phyloP scores from a whole-genome alignment of 2,113 vertebrate genomes.

The Pelecanoides urinatrix region DNA sequence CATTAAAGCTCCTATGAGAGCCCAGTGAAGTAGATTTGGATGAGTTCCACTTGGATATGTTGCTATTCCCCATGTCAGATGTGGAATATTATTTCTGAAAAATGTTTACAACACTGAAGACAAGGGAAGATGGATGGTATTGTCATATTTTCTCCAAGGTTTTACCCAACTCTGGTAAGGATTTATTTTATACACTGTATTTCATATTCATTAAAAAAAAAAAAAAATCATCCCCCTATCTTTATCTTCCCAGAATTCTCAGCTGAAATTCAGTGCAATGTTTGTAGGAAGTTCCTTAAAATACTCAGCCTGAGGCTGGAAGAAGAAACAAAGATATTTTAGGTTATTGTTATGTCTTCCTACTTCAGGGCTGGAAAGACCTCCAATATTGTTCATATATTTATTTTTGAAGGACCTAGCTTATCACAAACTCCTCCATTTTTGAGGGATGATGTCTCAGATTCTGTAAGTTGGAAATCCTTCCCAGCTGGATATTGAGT shows the following conservation, averaged over 20 bases:
- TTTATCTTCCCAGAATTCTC: not conserved
- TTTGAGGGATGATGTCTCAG: not conserved
- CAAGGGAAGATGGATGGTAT: not conserved
- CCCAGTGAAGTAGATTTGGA: not conserved
- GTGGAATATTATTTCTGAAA: slow-evolving; percentile 28
- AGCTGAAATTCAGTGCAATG: not conserved
- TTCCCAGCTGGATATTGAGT: not conserved
- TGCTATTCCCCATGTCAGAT: not conserved
- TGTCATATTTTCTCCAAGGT: not conserved
- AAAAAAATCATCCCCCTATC: not conserved
- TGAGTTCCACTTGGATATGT: not conserved
- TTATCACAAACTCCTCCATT: not conserved
- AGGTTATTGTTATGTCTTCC: not conserved
- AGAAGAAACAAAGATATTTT: not conserved
- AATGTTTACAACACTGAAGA: slow-evolving; percentile 5
- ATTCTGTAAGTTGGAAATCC: not conserved
- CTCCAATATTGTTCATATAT: not conserved
- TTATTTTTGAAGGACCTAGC: not conserved
- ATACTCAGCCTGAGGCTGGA: not conserved
- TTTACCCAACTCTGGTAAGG: not conserved
- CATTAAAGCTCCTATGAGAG: slow-evolving; percentile 44
- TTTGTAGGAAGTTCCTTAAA: not conserved
- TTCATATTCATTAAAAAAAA: not conserved
- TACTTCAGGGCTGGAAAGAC: not conserved
- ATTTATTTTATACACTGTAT: not conserved